phyloP scores from a whole-genome alignment of 2,888 invertebrate species.

The Drosophila diplacantha region DNA sequence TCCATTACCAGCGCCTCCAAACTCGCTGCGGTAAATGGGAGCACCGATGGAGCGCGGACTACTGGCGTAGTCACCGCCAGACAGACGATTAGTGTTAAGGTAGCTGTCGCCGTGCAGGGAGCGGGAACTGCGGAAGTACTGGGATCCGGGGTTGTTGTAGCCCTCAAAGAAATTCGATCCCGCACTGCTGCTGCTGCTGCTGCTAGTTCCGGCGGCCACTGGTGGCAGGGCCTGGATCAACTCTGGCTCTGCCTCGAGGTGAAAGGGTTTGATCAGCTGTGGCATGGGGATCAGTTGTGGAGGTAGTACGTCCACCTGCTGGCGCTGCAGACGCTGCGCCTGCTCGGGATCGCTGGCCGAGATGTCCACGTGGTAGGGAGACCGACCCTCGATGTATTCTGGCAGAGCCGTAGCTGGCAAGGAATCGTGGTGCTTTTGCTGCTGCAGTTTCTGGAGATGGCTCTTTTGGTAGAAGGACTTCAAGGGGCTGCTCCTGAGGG shows the following conservation, averaged over 20 bases:
- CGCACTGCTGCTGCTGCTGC: slow-evolving; percentile 31
- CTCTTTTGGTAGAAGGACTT: slow-evolving; percentile 54
- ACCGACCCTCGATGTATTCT: slow-evolving; percentile 83
- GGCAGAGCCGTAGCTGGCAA: slow-evolving; percentile 39
- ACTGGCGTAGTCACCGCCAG: slow-evolving; percentile 27
- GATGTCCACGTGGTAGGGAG: slow-evolving; percentile 85
- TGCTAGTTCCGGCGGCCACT: slow-evolving; percentile 36
- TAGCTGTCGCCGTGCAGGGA: slow-evolving; percentile 64
- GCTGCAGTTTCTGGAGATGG: slow-evolving; percentile 37
- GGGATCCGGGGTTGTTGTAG: slow-evolving; percentile 52
- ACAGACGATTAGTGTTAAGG: slow-evolving; percentile 66
- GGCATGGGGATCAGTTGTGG: slow-evolving; percentile 75
- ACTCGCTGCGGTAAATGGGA: slow-evolving; percentile 67
- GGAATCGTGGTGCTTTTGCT: slow-evolving; percentile 41
- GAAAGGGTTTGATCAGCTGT: slow-evolving; percentile 75
- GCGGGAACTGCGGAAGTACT: slow-evolving; percentile 71
- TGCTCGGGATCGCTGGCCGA: slow-evolving; percentile 67
- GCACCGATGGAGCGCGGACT: slow-evolving; percentile 52
- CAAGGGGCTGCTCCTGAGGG: slow-evolving; percentile 28
- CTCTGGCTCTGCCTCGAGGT: slow-evolving; percentile 75
- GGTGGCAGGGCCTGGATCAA: slow-evolving; percentile 74
- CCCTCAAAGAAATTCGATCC: slow-evolving; percentile 63
- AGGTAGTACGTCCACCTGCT: slow-evolving; percentile 76
- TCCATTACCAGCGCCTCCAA: slow-evolving; percentile 51
- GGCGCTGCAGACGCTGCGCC: slow-evolving; percentile 65